Evolutionary conservation across 1,140 invertebrate species (phyloP), one percentile per base, ranked within the genome.

Genomic region (Drosophila trapezifrons): DNA sequence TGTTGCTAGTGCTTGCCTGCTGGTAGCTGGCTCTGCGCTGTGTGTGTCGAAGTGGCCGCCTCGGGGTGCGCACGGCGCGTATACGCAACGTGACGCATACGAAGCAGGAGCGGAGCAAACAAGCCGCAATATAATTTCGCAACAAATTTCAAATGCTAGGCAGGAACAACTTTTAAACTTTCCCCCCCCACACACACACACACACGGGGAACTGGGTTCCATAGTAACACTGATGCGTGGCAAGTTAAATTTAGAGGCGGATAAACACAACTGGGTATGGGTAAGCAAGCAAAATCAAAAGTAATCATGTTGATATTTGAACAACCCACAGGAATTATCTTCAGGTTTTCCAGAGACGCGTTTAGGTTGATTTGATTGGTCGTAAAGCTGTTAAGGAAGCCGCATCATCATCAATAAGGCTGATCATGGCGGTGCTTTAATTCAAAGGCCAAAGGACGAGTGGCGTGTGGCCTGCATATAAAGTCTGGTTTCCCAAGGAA

Each of bases 131-230:
- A 71, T 66, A 72, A 86, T 86, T 83, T 86, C 81, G 84, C 57
- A 80, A 77, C 83, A 80, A 86, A 87, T 86, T 86, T 78, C 79
- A 86, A 86, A 86, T 86, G 84, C 83, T 47, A 89, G 76, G 67
- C 83, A 86, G 82, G 83, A 83, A 83, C 79, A 86, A 87, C 76
- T 87, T 86, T 83, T 87, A 83, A 86, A 83, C 84, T 89, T 73
- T 32, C 45, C 59, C 81, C 57, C 32, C 63, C n/a, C n/a, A n/a
- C n/a, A 56, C 40, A 58, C 55, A 71, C 59, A 66, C 64, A 32
- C 45, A 25, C 38, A 18, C 10, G 12, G 27, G 27, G 13, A 20
- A 12, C 58, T 12, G 49, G 37, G n/a, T 62, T 40, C 70, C 71
- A 54, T 83, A 46, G 73, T 49, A 76, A 82, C 80, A 54, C 43